phyloP scores from a whole-genome alignment of 2,113 vertebrate species.

The Entelurus aequoreus region DNA sequence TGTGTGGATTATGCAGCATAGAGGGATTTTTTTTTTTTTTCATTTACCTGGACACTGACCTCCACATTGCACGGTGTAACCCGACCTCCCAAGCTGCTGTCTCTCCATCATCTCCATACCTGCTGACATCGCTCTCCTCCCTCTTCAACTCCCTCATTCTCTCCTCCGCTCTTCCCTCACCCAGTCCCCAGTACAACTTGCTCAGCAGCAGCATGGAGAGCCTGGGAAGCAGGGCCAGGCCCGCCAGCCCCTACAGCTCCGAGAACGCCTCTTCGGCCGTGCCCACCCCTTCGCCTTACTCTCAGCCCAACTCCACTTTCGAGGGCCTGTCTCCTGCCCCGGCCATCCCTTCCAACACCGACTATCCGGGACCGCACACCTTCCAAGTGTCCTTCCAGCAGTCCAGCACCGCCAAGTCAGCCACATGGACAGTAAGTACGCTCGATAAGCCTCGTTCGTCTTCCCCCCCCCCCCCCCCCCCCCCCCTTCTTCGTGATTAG shows the following conservation, averaged over 20 bases:
- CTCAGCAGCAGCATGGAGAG: constrained; percentile 98
- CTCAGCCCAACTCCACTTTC: constrained; percentile 98
- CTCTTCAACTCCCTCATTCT: constrained; percentile 59
- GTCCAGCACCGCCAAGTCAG: constrained; percentile 97
- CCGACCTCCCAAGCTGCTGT: constrained; percentile 72
- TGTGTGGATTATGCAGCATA: constrained; percentile 24
- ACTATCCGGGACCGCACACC: constrained; percentile 92
- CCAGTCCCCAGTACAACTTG: constrained; percentile 98
- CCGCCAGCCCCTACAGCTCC: constrained; percentile 92
- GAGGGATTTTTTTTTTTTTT: background rate
- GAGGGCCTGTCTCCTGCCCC: constrained; percentile 95
- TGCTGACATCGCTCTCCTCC: constrained; percentile 70
- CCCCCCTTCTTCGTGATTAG: background rate
- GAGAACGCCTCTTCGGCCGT: constrained; percentile 86
- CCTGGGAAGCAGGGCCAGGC: constrained; percentile 85
- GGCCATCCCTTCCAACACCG: constrained; percentile 96
- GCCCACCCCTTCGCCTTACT: constrained; percentile 93
- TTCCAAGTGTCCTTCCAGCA: constrained; percentile 99
- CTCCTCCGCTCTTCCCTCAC: constrained; percentile 63
- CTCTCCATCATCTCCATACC: constrained; percentile 67
- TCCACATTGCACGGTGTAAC: constrained; percentile 67
- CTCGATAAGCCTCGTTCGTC: constrained; percentile 15
- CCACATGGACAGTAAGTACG: constrained; percentile 98
- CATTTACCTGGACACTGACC: background rate
- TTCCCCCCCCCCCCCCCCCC: background rate